A percentile compares a stretch with the other conserved stretches of the same genome.
Conservation (phyloP, 2,113 vertebrate species). For the Heteronetta atricapilla region DNA sequence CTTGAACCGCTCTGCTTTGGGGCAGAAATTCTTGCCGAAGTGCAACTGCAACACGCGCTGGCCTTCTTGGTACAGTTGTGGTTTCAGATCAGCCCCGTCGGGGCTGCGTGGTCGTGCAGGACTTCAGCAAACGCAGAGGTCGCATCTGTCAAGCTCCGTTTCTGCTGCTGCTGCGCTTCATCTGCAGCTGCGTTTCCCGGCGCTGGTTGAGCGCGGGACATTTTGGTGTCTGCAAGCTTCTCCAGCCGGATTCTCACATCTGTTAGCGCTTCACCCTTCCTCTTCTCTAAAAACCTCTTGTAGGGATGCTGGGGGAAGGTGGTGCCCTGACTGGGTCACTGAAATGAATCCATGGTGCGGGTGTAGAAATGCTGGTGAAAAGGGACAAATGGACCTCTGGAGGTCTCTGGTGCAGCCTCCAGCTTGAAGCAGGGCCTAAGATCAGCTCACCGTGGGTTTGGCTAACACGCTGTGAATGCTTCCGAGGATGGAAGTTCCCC, state of each 20-base stretch:
- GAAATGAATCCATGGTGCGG: not conserved
- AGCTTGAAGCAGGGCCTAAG: not conserved
- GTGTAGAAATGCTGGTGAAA: not conserved
- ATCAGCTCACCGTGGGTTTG: not conserved
- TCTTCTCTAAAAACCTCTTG: not conserved
- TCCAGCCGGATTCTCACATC: not conserved
- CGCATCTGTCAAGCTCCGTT: not conserved
- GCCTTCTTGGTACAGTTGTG: accelerated
- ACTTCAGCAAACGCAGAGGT: not conserved
- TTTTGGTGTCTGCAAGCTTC: not conserved
- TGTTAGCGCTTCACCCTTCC: not conserved
- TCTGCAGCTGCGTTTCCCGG: not conserved
- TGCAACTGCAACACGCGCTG: accelerated
- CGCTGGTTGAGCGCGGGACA: not conserved
- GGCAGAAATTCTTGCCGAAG: not conserved
- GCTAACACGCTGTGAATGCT: accelerated
- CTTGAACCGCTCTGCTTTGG: not conserved
- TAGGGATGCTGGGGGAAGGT: not conserved
- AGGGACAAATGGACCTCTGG: not conserved
- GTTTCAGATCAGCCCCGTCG: accelerated
- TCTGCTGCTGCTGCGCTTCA: not conserved
- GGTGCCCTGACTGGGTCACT: not conserved
- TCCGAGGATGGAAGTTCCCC: not conserved
- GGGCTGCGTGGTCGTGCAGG: accelerated
- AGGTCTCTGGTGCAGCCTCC: not conserved